Base-by-base conservation (phyloP, 2,797 vertebrate genomes). In the Salarias fasciatus region DNA sequence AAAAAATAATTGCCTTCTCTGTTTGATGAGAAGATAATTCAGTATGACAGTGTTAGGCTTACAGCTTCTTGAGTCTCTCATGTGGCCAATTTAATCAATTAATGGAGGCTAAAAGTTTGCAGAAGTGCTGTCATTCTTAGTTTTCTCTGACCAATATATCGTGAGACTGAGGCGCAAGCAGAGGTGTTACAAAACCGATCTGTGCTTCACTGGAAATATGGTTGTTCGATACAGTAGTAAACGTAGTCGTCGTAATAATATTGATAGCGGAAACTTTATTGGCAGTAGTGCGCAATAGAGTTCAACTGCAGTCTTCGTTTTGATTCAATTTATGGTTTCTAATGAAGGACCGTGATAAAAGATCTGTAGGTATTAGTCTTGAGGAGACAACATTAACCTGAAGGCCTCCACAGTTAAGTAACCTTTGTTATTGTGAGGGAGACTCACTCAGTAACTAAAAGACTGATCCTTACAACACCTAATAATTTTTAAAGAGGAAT, bases 401-500 rank as follows among this genome's bases (percentile, higher is more conserved):
- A 53, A 43, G 53, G 42, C 7, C 61, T 69, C 77, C 13, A 63
- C 44, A 56, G 54, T 67, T 47, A 57, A 68, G 46, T 53, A 72
- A 57, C 31, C 56, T 69, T 45, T 77, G 53, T 67, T 63, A 71
- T 45, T 69, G 14, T 46, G 36, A 38, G 35, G 8, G 14, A 72
- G 51, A 69, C 31, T 47, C 29, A 57, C 48, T 29, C 13, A 59
- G 46, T 54, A 14, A 63, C 43, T 30, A 49, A 41, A 49, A 59
- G 46, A 40, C 65, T 40, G 7, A 65, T 62, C 46, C 33, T 50
- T 58, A 72, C 80, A 78, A 52, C 49, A 51, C 30, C 53, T 62
- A 57, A 73, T 57, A 60, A 61, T 31, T 43, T 66, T 76, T 61
- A 30, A 47, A 65, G 58, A 69, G 14, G 42, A 75, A 72, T 66